Conservation (phyloP, 1,140 invertebrate species). For the Pachyrhynchus sulphureomaculatus region DNA sequence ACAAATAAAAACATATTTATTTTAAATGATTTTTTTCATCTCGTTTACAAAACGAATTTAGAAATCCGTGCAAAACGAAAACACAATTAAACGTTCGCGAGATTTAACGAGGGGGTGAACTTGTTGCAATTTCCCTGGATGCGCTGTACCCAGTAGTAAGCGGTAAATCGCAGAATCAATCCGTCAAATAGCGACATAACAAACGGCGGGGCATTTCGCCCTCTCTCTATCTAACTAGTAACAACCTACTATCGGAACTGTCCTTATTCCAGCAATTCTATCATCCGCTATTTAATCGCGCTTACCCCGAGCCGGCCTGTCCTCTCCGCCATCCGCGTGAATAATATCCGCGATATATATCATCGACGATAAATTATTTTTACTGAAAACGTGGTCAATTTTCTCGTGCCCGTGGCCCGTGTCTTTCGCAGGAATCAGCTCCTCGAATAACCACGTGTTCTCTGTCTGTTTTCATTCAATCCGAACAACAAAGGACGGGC, state of each 20-base stretch:
- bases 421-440: slow-evolving; percentile 6
- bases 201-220: slow-evolving; percentile 34
- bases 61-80: slow-evolving; percentile 17
- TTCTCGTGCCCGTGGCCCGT: background rate
- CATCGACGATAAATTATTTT: slow-evolving; percentile 15
- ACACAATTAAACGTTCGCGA: slow-evolving; percentile 26
- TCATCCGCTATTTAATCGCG: slow-evolving; percentile 31
- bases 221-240: slow-evolving; percentile 39
- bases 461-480: slow-evolving; percentile 48
- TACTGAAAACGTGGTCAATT: background rate
- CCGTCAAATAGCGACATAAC: slow-evolving; percentile 39
- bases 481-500: slow-evolving; percentile 49
- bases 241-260: slow-evolving; percentile 35
- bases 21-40: no score
- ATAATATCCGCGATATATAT: slow-evolving; percentile 16
- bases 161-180: slow-evolving; percentile 39
- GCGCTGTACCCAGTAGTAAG: slow-evolving; percentile 29
- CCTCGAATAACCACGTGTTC: slow-evolving; percentile 40
- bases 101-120: slow-evolving; percentile 17
- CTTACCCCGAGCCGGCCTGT: background rate
- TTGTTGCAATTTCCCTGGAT: slow-evolving; percentile 34
- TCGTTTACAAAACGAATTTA: no score
- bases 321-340: slow-evolving; percentile 10
- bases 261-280: slow-evolving; percentile 32
- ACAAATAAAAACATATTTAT: no score